These are phyloP conservation scores for Lagria hirta DNA, from an alignment of 2,888 invertebrate genomes.

Conservation along the genomic window DNA sequence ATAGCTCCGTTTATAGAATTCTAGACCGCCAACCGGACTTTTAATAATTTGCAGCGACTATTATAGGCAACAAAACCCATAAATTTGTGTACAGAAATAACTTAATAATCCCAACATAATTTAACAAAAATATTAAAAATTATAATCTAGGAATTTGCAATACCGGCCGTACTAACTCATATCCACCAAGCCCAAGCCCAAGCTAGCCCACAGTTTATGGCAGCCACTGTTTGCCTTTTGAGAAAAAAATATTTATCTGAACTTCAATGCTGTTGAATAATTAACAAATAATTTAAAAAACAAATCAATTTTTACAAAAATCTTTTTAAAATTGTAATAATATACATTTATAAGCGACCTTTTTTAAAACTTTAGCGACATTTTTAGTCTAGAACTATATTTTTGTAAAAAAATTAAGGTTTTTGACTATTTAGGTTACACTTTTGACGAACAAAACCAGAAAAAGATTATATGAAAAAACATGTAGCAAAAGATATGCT, in stretches of 20 bases:
- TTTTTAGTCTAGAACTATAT: no score
- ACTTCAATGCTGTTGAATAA: constrained; percentile 29
- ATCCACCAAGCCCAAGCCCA: constrained; percentile 26
- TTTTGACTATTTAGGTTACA: no score
- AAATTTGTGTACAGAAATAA: constrained; percentile 30
- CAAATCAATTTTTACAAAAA: no score
- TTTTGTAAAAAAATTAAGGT: no score
- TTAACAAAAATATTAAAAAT: constrained; percentile 31
- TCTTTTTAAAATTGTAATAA: no score
- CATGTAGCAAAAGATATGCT: no score
- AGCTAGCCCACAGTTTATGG: constrained; percentile 27
- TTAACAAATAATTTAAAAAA: no score
- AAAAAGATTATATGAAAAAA: no score
- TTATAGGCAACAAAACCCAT: constrained; percentile 24
- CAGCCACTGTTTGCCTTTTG: constrained; percentile 10
- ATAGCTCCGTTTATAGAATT: constrained; percentile 19
- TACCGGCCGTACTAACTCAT: constrained; percentile 35
- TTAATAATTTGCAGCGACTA: constrained; percentile 21
- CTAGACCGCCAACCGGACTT: constrained; percentile 28
- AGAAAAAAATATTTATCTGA: constrained; percentile 38
- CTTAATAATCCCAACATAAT: constrained; percentile 38
- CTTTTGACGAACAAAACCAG: no score
- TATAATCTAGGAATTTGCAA: constrained; percentile 34
- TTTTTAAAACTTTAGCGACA: no score
- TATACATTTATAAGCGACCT: constrained; percentile 2